These are phyloP conservation scores for Xenotilapia caudafasciata DNA, from an alignment of 2,113 vertebrate species.

Conservation along the genomic window DNA sequence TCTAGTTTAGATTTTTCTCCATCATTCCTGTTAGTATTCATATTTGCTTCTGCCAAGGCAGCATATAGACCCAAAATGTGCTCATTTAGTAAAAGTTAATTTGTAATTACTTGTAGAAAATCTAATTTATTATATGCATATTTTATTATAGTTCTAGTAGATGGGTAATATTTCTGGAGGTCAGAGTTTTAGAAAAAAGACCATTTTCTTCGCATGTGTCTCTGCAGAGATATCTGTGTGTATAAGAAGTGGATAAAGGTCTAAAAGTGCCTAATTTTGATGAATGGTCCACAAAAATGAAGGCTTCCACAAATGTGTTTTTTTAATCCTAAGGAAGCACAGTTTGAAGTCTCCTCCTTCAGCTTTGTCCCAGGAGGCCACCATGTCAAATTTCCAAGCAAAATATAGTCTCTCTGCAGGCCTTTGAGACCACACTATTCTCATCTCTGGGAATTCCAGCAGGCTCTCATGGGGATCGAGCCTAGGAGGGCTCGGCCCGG, in stretches of 20 bases:
- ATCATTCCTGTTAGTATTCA: not conserved
- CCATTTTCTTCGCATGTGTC: not conserved
- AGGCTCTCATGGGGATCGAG: constrained; percentile 53
- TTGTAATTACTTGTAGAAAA: not conserved
- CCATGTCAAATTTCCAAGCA: constrained; percentile 55
- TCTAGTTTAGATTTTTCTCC: not conserved
- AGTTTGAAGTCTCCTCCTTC: constrained; percentile 28
- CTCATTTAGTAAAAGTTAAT: not conserved
- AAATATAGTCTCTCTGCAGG: constrained; percentile 41
- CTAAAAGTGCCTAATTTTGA: not conserved
- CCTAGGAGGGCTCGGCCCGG: constrained; percentile 45
- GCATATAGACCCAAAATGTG: not conserved
- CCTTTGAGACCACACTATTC: constrained; percentile 49
- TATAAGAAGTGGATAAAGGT: not conserved
- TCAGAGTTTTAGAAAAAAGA: not conserved
- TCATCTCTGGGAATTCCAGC: constrained; percentile 60
- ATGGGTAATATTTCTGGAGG: not conserved
- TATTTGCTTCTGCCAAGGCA: not conserved
- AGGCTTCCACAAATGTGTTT: not conserved
- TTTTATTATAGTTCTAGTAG: not conserved
- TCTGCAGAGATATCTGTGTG: not conserved
- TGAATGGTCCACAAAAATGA: not conserved
- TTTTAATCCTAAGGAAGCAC: not conserved
- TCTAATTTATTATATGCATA: not conserved
- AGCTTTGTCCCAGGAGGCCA: constrained; percentile 37